These are phyloP conservation scores for Orcinus orca DNA, from an alignment of 2,113 vertebrate genomes.

Conservation along the genomic window DNA sequence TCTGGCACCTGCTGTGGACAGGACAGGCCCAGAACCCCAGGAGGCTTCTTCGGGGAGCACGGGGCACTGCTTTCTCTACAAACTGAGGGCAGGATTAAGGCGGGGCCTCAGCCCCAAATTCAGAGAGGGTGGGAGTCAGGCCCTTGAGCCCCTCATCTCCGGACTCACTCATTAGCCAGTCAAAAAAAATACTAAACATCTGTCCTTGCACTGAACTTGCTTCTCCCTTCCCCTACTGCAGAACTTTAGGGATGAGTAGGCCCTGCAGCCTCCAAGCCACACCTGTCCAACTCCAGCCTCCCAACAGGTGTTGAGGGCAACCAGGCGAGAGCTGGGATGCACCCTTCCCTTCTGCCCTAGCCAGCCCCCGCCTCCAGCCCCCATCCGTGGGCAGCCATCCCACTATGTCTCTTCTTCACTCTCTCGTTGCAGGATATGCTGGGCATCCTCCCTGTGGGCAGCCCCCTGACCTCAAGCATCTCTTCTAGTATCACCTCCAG, in stretches of 20 bases:
- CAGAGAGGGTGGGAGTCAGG: background rate
- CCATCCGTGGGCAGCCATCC: background rate
- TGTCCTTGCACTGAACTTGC: background rate
- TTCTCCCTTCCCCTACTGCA: background rate
- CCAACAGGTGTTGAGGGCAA: background rate
- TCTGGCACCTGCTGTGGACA: background rate
- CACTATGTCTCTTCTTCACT: constrained; percentile 34
- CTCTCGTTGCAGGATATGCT: constrained; percentile 90
- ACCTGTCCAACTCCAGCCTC: background rate
- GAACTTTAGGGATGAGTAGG: background rate
- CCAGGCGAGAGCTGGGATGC: background rate
- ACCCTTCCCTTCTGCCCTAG: background rate
- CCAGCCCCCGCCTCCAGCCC: background rate
- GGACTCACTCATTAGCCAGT: background rate
- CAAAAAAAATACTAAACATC: background rate
- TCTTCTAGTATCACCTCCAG: constrained; percentile 98
- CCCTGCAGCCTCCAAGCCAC: background rate
- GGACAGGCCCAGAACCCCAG: background rate
- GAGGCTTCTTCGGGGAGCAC: background rate
- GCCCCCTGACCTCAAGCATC: constrained; percentile 93
- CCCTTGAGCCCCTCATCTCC: background rate
- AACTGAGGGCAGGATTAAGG: background rate
- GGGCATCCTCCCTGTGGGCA: constrained; percentile 94
- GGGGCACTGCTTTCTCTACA: background rate
- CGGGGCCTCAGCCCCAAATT: background rate